phyloP scores from a whole-genome alignment of 2,113 vertebrate genomes.

The Ariopsis seemanni region DNA sequence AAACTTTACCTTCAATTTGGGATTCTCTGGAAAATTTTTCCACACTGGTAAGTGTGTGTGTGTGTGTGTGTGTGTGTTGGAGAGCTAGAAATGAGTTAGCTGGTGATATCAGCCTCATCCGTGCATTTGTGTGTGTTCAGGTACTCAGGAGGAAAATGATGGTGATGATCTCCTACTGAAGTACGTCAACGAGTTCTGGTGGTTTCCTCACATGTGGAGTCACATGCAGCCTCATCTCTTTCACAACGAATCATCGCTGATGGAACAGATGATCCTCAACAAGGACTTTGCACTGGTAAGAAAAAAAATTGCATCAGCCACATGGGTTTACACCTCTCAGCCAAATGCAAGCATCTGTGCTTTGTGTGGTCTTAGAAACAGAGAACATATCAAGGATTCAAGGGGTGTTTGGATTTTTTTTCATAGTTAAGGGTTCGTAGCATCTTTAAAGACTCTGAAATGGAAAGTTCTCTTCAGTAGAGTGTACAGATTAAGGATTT shows the following conservation, averaged over 20 bases:
- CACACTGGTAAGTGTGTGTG: conserved; percentile 68
- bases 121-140: conserved; percentile 62
- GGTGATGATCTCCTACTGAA: conserved; percentile 88
- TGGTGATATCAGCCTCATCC: background rate
- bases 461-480: background rate
- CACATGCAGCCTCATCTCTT: conserved; percentile 99
- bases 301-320: background rate
- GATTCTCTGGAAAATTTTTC: conserved; percentile 77
- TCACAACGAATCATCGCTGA: conserved; percentile 92
- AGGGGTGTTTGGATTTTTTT: background rate
- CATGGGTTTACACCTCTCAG: background rate
- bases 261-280: conserved; percentile 98
- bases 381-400: background rate
- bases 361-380: background rate
- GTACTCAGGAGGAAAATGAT: conserved; percentile 87
- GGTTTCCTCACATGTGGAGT: conserved; percentile 99
- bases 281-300: conserved; percentile 97
- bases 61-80: background rate
- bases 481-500: background rate
- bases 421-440: background rate
- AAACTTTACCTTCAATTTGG: conserved; percentile 77
- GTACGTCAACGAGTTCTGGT: conserved; percentile 95
- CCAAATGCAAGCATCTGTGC: background rate
- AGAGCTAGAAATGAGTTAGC: background rate
- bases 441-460: background rate